Base-by-base conservation (phyloP, 2,888 invertebrate genomes). In the Lydus trimaculatus region DNA sequence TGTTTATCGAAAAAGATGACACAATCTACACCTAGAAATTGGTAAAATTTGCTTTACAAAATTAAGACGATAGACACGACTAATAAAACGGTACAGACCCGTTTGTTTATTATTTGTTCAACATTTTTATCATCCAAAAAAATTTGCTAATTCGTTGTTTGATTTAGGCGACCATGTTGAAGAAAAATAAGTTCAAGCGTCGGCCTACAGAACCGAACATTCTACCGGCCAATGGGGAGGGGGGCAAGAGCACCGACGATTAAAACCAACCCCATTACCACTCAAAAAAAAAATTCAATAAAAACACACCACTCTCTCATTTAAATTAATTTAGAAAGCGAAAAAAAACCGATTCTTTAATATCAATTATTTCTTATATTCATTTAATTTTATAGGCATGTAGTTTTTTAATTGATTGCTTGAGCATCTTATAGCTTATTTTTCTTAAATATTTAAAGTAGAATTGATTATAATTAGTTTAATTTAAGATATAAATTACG, bases 161-260 rank as follows among this genome's bases (percentile, higher is more conserved):
- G 72, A 75, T 78, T 78, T 91, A 99, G 99, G 99, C 99, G 86
- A 99, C 98, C 88, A 99, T 99, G 99, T 91, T 99, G 92, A 98
- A 98, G 94, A 99, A 99, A 93, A 94, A 94, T 89, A 99, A 98
- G 92, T 97, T 97, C 91, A 97, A 96, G 90, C 92, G 97, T 86
- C 93, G 95, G 82, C 94, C 95, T 85, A 94, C 94, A 80, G 93
- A 94, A 87, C 92, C 92, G 83, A 90, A 91, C 88, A 92, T 93
- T 87, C 88, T 89, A 83, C 88, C 90, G 82, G 89, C 90, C 86
- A 90, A 90, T 86, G 73, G 76, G 78, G 90, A 91, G 88, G 90
- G 90, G 88, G 90, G 89, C 87, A 89, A 89, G 87, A 88, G 87
- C 85, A 87, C 87, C 81, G 88, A 89, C 83, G 89, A 89, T 81